Conservation (phyloP, 2,888 invertebrate species). For the Theristus sp. region DNA sequence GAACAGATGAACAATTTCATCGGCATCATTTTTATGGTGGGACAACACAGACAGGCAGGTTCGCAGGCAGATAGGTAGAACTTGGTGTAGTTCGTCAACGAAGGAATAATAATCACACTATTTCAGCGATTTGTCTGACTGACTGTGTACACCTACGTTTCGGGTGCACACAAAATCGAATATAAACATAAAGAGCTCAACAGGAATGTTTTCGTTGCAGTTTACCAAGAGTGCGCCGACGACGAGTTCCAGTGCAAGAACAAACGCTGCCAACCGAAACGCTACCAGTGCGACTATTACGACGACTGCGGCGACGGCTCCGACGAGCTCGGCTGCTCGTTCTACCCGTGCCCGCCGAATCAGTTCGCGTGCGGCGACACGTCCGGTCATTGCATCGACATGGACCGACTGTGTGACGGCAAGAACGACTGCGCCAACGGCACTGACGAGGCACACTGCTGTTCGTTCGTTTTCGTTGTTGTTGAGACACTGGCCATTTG, state of each 20-base stretch:
- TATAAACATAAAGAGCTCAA: no score
- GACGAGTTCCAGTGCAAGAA: constrained; percentile 29
- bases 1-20: no score
- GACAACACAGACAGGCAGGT: no score
- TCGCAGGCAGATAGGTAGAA: no score
- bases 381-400: constrained; percentile 75
- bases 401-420: constrained; percentile 82
- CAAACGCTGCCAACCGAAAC: constrained; percentile 29
- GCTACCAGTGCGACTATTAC: constrained; percentile 43
- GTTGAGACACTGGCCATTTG: no score
- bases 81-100: no score
- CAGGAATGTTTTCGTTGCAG: constrained; percentile 10
- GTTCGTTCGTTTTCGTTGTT: constrained; percentile 11
- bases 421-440: constrained; percentile 90
- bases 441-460: constrained; percentile 52
- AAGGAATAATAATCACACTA: no score
- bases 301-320: constrained; percentile 88
- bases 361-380: constrained; percentile 17
- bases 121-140: no score
- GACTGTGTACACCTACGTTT: no score
- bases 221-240: constrained; percentile 24
- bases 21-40: no score
- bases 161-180: no score
- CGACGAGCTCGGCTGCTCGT: constrained; percentile 40
- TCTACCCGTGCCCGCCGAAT: constrained; percentile 9